phyloP scores from a whole-genome alignment of 2,888 invertebrate species.

The Chorisops tibialis region DNA sequence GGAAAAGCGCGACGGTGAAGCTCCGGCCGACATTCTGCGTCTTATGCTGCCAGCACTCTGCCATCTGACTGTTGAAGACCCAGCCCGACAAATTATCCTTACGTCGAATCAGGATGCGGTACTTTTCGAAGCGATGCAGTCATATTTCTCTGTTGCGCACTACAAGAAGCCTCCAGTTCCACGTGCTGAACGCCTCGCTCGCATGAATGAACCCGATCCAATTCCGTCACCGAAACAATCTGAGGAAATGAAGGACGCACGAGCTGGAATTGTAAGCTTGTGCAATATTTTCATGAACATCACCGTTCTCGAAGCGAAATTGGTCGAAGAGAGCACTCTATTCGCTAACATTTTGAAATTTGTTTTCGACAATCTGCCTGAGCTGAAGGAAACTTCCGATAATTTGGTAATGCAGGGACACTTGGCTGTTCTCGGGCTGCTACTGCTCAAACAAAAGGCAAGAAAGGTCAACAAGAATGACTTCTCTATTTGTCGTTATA shows the following conservation, averaged over 20 bases:
- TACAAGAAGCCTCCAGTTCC: slow-evolving; percentile 80
- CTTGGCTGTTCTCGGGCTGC: slow-evolving; percentile 74
- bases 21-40: slow-evolving; percentile 68
- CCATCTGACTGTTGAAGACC: slow-evolving; percentile 87
- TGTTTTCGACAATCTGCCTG: slow-evolving; percentile 79
- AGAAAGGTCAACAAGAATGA: slow-evolving; percentile 82
- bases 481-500: slow-evolving; percentile 83
- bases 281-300: slow-evolving; percentile 93
- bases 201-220: slow-evolving; percentile 70
- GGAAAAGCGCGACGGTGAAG: slow-evolving; percentile 59
- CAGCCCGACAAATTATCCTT: slow-evolving; percentile 75
- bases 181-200: slow-evolving; percentile 73
- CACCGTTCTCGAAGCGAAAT: slow-evolving; percentile 79
- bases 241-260: slow-evolving; percentile 80
- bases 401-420: slow-evolving; percentile 84
- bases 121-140: slow-evolving; percentile 72
- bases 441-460: slow-evolving; percentile 78
- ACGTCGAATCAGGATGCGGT: slow-evolving; percentile 76
- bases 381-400: slow-evolving; percentile 76
- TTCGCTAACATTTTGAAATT: slow-evolving; percentile 81
- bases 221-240: slow-evolving; percentile 69
- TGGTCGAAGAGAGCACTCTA: slow-evolving; percentile 72
- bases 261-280: slow-evolving; percentile 79
- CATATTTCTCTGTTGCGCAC: slow-evolving; percentile 84
- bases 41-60: slow-evolving; percentile 85